Conservation (phyloP, 2,113 vertebrate species). For the Tachycineta bicolor region DNA sequence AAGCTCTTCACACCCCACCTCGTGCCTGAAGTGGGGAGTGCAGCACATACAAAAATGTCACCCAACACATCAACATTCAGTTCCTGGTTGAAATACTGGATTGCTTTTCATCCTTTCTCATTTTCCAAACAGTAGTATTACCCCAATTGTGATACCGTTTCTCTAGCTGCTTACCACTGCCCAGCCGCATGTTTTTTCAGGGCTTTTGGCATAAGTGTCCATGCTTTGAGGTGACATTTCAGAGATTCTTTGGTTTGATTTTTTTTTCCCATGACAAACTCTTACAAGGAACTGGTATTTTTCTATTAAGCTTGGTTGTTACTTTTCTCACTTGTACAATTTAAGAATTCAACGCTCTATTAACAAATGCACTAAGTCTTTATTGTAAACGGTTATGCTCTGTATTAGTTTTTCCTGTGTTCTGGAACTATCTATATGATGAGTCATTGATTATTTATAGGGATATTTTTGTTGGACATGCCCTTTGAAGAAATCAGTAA, state of each 20-base stretch:
- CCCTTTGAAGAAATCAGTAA: background rate
- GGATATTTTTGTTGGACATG: constrained; percentile 32
- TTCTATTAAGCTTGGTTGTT: background rate
- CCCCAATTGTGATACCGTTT: background rate
- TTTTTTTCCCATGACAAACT: background rate
- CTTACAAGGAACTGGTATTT: background rate
- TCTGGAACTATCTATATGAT: constrained; percentile 21
- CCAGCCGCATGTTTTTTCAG: background rate
- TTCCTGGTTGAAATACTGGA: background rate
- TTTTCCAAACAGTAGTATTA: background rate
- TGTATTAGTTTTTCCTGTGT: background rate
- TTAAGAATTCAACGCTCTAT: background rate
- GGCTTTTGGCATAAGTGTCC: background rate
- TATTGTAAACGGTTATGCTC: background rate
- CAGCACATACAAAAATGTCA: background rate
- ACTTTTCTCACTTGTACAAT: background rate
- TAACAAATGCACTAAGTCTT: background rate
- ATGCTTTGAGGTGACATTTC: background rate
- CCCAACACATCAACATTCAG: background rate
- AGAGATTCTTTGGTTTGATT: background rate
- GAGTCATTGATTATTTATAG: constrained; percentile 23
- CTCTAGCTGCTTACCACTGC: background rate
- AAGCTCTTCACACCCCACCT: constrained; percentile 38
- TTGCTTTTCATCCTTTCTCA: background rate
- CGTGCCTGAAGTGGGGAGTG: constrained; percentile 21